Evolutionary conservation across 2,797 vertebrate species (phyloP).

Genomic region (Muscicapa comitata): DNA sequence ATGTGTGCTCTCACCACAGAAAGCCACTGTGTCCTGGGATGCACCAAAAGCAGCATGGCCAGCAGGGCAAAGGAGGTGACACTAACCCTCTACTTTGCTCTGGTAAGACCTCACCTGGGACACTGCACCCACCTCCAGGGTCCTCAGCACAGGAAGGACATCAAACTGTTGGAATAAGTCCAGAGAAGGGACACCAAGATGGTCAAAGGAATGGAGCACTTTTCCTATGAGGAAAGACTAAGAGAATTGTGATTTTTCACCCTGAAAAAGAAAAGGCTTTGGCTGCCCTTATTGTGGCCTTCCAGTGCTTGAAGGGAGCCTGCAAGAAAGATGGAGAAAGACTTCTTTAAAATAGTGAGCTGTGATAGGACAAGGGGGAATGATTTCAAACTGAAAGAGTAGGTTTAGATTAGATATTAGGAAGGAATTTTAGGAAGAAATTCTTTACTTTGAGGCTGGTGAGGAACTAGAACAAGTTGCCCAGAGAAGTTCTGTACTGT

Average conservation of each 20-base stretch:
- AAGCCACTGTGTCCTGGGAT: not conserved
- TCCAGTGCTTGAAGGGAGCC: not conserved
- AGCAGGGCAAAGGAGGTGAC: not conserved
- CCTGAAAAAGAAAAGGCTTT: not conserved
- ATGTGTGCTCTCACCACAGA: fast-evolving
- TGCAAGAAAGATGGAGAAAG: not conserved
- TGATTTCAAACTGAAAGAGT: not conserved
- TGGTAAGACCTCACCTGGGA: too few relatives aligned
- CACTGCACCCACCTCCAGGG: too few relatives aligned
- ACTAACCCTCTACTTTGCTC: not conserved
- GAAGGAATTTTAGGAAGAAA: not conserved
- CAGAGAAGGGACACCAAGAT: not conserved
- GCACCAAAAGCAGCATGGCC: fast-evolving
- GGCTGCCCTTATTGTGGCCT: not conserved
- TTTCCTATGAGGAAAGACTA: not conserved
- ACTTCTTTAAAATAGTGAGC: not conserved
- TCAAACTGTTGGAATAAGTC: not conserved
- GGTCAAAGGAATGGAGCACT: not conserved
- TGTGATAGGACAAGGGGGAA: not conserved
- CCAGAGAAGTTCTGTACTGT: not conserved
- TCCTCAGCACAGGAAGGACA: not conserved
- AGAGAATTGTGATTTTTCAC: not conserved
- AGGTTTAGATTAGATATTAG: not conserved
- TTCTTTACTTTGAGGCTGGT: not conserved
- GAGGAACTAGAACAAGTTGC: not conserved